These are phyloP conservation scores for Lepidurus packardi DNA, from an alignment of 1,140 invertebrate species.

Conservation along the genomic window DNA sequence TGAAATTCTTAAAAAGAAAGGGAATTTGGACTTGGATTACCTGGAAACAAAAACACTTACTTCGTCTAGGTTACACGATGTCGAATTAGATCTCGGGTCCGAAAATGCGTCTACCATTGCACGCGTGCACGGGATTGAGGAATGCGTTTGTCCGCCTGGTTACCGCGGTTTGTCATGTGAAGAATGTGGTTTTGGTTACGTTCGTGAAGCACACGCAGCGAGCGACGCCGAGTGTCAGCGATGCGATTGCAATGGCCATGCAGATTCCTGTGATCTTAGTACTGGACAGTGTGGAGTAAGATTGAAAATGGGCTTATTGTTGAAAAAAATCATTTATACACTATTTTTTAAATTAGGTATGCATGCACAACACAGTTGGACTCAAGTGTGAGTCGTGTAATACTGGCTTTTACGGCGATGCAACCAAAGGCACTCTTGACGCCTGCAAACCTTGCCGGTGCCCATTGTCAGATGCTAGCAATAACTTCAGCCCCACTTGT, in stretches of 20 bases:
- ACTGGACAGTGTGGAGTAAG: conserved; percentile 71
- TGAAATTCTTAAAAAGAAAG: neutral
- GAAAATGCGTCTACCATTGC: conserved; percentile 40
- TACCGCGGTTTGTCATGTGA: conserved; percentile 78
- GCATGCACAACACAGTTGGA: conserved; percentile 64
- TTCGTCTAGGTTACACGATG: conserved; percentile 45
- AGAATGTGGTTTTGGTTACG: conserved; percentile 75
- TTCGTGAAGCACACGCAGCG: conserved; percentile 51
- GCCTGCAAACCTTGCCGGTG: conserved; percentile 85
- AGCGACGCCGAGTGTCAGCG: conserved; percentile 46
- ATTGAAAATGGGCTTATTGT: conserved; percentile 33
- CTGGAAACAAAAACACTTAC: neutral
- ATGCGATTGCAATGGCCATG: conserved; percentile 86
- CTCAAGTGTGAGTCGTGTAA: conserved; percentile 77
- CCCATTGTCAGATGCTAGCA: conserved; percentile 61
- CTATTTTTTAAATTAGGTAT: conserved; percentile 48
- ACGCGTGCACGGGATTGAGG: conserved; percentile 47
- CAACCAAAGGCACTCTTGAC: conserved; percentile 60
- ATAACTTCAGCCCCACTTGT: conserved; percentile 86
- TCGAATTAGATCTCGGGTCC: conserved; percentile 48
- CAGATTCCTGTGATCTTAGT: conserved; percentile 69
- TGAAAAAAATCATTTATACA: neutral
- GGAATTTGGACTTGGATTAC: neutral
- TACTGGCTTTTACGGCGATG: conserved; percentile 86
- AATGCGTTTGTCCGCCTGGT: conserved; percentile 55